These are phyloP conservation scores for Oenanthe melanoleuca DNA, from an alignment of 2,113 vertebrate species.

Conservation along the genomic window DNA sequence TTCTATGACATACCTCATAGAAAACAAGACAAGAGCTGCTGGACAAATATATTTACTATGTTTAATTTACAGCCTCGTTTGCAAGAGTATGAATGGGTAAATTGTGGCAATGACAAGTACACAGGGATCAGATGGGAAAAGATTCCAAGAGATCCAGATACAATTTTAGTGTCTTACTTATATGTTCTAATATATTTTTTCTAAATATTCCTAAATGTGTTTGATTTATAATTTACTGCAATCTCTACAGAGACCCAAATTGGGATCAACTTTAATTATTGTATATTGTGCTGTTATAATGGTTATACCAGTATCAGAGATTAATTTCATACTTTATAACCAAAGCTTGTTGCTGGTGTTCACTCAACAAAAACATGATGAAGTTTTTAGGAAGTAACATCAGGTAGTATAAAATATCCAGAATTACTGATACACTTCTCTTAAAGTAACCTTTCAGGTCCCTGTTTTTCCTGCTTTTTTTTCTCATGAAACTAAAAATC, in stretches of 20 bases:
- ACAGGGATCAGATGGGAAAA: not conserved
- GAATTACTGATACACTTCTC: not conserved
- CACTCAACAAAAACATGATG: not conserved
- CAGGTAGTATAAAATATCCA: not conserved
- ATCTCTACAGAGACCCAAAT: not conserved
- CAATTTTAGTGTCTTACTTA: not conserved
- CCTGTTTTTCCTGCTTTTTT: not conserved
- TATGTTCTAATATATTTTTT: not conserved
- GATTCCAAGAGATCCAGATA: not conserved
- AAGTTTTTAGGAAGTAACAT: not conserved
- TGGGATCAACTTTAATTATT: not conserved
- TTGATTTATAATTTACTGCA: not conserved
- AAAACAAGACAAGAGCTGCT: not conserved
- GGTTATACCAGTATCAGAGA: not conserved
- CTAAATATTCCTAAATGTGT: not conserved
- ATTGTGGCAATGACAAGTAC: not conserved
- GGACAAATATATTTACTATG: not conserved
- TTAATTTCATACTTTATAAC: not conserved
- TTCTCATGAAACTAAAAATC: not conserved
- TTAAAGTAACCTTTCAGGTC: not conserved
- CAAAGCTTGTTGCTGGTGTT: not conserved
- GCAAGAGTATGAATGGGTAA: not conserved
- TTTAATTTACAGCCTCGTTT: not conserved
- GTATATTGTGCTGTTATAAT: not conserved
- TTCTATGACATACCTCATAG: not conserved